These are phyloP conservation scores for Zaprionus camerounensis DNA, from an alignment of 1,140 invertebrate species.

Conservation along the genomic window DNA sequence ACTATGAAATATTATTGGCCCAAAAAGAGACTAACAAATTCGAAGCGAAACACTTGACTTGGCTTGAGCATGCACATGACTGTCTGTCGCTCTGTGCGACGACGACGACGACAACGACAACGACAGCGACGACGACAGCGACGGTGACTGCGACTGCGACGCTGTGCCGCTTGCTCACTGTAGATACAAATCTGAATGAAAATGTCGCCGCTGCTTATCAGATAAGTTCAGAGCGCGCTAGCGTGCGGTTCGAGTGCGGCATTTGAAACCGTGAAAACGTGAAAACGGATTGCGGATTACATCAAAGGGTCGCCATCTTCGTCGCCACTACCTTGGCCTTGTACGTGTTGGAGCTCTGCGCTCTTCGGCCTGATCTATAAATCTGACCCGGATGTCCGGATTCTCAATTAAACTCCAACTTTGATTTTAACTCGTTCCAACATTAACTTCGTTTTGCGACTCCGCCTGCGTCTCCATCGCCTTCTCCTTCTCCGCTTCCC, in stretches of 20 bases:
- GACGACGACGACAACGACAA: background rate
- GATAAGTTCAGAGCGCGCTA: conserved; percentile 75
- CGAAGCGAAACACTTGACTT: conserved; percentile 24
- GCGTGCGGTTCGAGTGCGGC: conserved; percentile 64
- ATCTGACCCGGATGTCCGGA: background rate
- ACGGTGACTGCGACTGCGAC: conserved; percentile 19
- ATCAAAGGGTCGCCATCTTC: conserved; percentile 11
- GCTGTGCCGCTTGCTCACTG: conserved; percentile 30
- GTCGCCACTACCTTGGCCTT: background rate
- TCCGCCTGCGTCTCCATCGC: background rate
- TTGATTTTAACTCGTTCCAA: background rate
- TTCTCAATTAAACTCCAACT: background rate
- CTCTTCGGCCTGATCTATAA: background rate
- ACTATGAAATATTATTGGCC: conserved; percentile 61
- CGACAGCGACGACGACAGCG: background rate
- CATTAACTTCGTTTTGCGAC: background rate
- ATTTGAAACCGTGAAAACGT: conserved; percentile 11
- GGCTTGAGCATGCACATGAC: conserved; percentile 44
- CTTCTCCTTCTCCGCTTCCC: conserved; percentile 14
- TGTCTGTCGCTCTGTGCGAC: background rate
- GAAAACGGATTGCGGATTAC: background rate
- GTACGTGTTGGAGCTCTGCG: background rate
- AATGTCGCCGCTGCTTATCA: conserved; percentile 75
- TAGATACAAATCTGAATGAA: conserved; percentile 79
- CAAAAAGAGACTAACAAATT: conserved; percentile 12